phyloP scores from a whole-genome alignment of 2,888 invertebrate genomes.

The Tridacna gigas region DNA sequence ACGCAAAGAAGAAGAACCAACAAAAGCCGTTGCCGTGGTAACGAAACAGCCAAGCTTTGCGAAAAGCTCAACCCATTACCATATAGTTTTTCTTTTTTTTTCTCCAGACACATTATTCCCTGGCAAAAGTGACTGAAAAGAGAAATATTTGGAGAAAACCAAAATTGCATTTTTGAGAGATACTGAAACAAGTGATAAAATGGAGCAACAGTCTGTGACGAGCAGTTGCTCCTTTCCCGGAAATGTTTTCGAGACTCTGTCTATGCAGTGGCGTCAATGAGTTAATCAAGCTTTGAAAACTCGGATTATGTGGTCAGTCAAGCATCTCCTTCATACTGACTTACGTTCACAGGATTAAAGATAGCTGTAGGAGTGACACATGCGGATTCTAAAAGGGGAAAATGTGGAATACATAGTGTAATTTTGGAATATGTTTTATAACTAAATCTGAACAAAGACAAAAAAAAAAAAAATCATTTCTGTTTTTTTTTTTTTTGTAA shows the following conservation, averaged over 20 bases:
- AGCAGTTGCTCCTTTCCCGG: not conserved
- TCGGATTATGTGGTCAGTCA: not conserved
- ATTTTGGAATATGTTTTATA: too few relatives aligned
- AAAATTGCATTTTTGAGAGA: not conserved
- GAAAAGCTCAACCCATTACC: not conserved
- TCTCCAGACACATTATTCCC: not conserved
- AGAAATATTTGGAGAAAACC: not conserved
- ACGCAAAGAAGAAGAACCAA: conserved; percentile 45
- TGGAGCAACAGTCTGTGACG: too few relatives aligned
- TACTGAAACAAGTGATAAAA: not conserved
- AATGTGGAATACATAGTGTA: too few relatives aligned
- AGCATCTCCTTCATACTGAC: too few relatives aligned
- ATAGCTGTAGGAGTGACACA: too few relatives aligned
- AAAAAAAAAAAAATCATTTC: too few relatives aligned
- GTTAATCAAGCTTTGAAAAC: not conserved
- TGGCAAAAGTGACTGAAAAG: not conserved
- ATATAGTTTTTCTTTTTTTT: not conserved
- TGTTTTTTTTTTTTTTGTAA: too few relatives aligned
- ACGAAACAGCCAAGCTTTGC: conserved; percentile 21
- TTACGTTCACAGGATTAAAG: too few relatives aligned
- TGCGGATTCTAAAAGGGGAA: too few relatives aligned
- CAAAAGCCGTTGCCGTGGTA: conserved; percentile 34
- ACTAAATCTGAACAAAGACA: too few relatives aligned
- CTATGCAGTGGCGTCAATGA: not conserved
- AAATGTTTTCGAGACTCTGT: too few relatives aligned